phyloP scores from a whole-genome alignment of 2,113 vertebrate genomes.

The Cheirogaleus medius region DNA sequence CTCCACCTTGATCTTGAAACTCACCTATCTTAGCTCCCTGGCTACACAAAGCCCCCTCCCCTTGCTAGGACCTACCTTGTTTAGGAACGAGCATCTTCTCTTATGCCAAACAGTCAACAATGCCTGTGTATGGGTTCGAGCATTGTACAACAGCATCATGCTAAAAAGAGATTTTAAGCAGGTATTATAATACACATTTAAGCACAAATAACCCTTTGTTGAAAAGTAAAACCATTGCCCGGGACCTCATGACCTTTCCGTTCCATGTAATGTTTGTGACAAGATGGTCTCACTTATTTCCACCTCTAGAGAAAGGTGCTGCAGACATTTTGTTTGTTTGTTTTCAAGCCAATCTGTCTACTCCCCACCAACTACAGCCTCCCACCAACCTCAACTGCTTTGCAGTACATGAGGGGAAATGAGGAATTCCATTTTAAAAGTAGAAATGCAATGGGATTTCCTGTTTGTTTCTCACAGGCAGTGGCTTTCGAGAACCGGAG shows the following conservation, averaged over 20 bases:
- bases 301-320: neutral
- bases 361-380: accelerated
- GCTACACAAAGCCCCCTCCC: neutral
- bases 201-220: neutral
- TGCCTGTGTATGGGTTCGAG: neutral
- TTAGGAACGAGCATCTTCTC: neutral
- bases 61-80: neutral
- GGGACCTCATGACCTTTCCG: too few species aligned
- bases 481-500: neutral
- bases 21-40: too few species aligned
- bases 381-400: neutral
- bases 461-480: neutral
- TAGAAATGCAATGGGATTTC: neutral
- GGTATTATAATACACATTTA: neutral
- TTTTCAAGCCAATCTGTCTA: neutral
- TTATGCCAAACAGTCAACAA: too few species aligned
- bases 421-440: constrained; percentile 2
- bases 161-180: neutral
- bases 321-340: too few species aligned
- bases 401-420: neutral
- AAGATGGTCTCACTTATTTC: accelerated
- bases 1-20: neutral
- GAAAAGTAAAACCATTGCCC: neutral
- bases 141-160: neutral
- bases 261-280: neutral